Percentiles rank a stretch among this genome's conserved stretches.
phyloP scores from a whole-genome alignment of 2,113 vertebrate species.

The Pandion haliaetus region DNA sequence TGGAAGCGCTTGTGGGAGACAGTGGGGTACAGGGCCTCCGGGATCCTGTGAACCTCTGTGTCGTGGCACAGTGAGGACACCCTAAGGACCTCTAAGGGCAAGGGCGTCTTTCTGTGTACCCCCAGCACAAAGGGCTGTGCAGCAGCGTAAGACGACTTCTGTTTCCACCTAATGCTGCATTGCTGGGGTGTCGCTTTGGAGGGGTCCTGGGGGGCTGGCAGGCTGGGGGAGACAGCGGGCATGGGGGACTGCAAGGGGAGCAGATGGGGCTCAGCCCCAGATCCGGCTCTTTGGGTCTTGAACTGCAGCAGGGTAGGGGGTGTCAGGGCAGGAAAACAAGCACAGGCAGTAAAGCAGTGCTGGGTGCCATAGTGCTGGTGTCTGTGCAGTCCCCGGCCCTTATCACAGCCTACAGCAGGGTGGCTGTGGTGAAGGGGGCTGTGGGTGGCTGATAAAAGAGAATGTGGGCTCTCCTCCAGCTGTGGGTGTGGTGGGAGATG shows the following conservation, averaged over 20 bases:
- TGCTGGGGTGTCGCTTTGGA: background rate
- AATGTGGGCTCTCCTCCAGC: background rate
- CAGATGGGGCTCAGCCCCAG: background rate
- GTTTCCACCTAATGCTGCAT: background rate
- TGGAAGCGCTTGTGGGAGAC: background rate
- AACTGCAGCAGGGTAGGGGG: fast-evolving
- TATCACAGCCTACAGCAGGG: background rate
- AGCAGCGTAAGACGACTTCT: background rate
- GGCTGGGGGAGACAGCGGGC: fast-evolving
- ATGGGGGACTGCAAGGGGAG: background rate
- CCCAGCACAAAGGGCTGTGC: background rate
- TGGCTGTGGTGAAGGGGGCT: fast-evolving
- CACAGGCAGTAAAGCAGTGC: fast-evolving
- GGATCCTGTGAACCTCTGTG: background rate
- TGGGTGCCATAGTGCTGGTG: background rate
- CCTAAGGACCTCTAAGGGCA: background rate
- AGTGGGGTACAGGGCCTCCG: background rate
- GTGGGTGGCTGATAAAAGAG: background rate
- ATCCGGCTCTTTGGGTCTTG: background rate
- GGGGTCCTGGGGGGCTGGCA: background rate
- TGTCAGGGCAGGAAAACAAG: background rate
- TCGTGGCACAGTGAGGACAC: background rate
- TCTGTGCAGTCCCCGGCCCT: background rate
- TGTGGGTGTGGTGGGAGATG: slow-evolving; percentile 7
- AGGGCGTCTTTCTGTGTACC: background rate